phyloP scores from a whole-genome alignment of 1,140 invertebrate genomes.

The Akabosia matsudoensis region DNA sequence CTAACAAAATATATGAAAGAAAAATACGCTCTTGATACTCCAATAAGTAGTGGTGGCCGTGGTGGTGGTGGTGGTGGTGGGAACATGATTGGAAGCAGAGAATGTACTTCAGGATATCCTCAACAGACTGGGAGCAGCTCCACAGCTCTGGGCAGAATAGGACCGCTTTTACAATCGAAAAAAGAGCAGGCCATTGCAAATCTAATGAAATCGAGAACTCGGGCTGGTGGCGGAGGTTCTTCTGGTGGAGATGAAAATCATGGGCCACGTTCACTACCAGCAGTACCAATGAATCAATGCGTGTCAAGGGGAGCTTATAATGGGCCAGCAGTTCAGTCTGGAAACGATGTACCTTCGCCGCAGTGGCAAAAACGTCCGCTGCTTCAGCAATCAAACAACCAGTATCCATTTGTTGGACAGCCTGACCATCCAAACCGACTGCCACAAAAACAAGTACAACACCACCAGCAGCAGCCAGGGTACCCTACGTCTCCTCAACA shows the following conservation, averaged over 20 bases:
- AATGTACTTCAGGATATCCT: constrained; percentile 1
- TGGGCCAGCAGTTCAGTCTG: not conserved
- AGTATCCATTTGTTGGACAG: not conserved
- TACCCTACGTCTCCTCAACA: not conserved
- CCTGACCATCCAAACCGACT: not conserved
- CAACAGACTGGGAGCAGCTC: constrained; percentile 7
- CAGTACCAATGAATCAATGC: constrained; percentile 1
- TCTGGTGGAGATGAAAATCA: constrained; percentile 10
- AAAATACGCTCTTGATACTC: constrained; percentile 12
- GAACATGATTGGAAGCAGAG: not conserved
- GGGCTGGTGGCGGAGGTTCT: not conserved
- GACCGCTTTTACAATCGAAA: not conserved
- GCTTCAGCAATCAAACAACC: not conserved
- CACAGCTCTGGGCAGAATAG: not conserved
- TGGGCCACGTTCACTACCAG: not conserved
- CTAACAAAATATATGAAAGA: constrained; percentile 20
- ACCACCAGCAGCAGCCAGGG: not conserved
- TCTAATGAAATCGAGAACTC: constrained; percentile 19
- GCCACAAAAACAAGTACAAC: not conserved
- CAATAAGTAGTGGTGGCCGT: not conserved
- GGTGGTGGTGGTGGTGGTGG: not conserved
- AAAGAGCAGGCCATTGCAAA: constrained; percentile 2
- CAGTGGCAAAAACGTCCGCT: not conserved
- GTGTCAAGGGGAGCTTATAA: not conserved
- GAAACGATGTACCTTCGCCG: not conserved